Percentiles rank a stretch among this genome's conserved stretches.
Evolutionary conservation across 2,888 invertebrate genomes (phyloP).

Genomic region (Epirrita christyi): DNA sequence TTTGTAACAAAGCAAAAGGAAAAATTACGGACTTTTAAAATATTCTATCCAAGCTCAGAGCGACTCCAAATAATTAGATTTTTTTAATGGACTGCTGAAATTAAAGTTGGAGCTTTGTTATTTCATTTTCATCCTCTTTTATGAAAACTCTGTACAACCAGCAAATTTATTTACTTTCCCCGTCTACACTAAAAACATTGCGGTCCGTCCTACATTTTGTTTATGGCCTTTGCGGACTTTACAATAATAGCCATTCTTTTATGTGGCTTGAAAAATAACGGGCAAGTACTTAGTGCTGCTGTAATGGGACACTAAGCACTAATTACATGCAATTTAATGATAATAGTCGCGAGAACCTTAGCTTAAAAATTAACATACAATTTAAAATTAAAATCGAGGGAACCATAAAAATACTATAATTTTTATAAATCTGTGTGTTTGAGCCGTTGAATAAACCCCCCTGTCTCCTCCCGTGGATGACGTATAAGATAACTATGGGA

Average conservation of each 20-base stretch:
- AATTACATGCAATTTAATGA: slow-evolving; percentile 16
- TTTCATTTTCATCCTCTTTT: slow-evolving; percentile 12
- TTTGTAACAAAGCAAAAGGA: slow-evolving; percentile 15
- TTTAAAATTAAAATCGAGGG: no score
- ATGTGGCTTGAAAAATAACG: slow-evolving; percentile 22
- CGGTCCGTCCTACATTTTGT: slow-evolving; percentile 35
- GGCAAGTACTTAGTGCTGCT: slow-evolving; percentile 2
- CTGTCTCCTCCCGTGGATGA: no score
- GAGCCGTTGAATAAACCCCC: no score
- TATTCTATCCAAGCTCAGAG: slow-evolving; percentile 13
- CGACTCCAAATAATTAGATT: slow-evolving; percentile 15
- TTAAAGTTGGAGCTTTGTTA: slow-evolving; percentile 11
- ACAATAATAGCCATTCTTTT: slow-evolving; percentile 30
- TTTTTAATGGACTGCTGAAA: slow-evolving; percentile 14
- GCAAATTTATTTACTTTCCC: slow-evolving; percentile 3
- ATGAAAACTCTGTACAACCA: slow-evolving; percentile 8
- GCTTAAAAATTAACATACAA: no score
- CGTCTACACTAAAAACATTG: slow-evolving; percentile 26
- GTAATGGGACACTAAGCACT: slow-evolving; percentile 6
- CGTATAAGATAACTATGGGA: no score
- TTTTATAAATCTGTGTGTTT: no score
- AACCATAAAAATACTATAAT: no score
- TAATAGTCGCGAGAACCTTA: background rate
- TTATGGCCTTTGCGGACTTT: slow-evolving; percentile 32
- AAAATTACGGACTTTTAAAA: slow-evolving; percentile 22